Base-by-base conservation (phyloP, 2,113 vertebrate genomes). In the Lampris incognitus region DNA sequence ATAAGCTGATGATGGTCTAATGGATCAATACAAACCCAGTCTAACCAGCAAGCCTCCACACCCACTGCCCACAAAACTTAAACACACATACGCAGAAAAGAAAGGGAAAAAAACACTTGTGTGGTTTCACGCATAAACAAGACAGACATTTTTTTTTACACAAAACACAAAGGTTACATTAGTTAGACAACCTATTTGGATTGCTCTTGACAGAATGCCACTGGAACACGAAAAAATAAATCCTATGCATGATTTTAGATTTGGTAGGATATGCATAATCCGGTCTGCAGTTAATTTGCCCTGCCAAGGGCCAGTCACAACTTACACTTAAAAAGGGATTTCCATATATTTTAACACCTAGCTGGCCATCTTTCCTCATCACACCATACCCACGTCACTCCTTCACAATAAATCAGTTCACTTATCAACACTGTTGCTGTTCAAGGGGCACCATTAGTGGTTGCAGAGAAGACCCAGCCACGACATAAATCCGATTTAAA, bases 1-100 rank as follows among this genome's bases (percentile, higher is more conserved):
- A 91, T 91, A 88, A 77, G 65, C 24, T 81, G 82, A 84, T 85
- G 72, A 74, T 77, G 51, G 63, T 65, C 71, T 63, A 74, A 85
- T 72, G 37, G 50, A 87, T 89, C 85, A 61, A 88, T 87, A 56
- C 2, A 77, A 77, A 63, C 37, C 54, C 42, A 1, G 48, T 73
- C 76, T 72, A 41, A 6, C 41, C 24, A 24, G 0, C 48, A 65
- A 78, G 72, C 71, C 68, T 41, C 58, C 24, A 24, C 24, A 24
- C 24, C 24, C 24, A 24, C 24, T 24, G 48, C 13, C 54, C 40
- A 42, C 9, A 65, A 49, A 24, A 24, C 24, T 24, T 13, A 65
- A 58, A 51, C 44, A 50, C 65, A 5, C n/a, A 40, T 7, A 55
- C 3, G 38, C 51, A 46, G 7, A 36, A 61, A 36, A 1, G 39